These are phyloP conservation scores for Leptodirus hochenwartii DNA, from an alignment of 2,888 invertebrate species.

Conservation along the genomic window DNA sequence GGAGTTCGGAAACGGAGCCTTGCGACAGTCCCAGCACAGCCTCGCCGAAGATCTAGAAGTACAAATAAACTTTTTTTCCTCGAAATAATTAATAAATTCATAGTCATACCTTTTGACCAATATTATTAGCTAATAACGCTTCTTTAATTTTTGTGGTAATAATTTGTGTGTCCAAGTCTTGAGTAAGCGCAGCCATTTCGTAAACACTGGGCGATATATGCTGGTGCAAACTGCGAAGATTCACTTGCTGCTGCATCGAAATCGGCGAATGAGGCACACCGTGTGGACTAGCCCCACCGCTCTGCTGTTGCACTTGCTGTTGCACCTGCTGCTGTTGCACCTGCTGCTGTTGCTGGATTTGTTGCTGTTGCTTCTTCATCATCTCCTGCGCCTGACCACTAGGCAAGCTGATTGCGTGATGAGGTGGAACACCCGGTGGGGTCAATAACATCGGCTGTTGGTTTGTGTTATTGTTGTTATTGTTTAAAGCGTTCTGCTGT, in stretches of 20 bases:
- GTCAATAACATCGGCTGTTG: conserved; percentile 51
- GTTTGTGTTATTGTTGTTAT: conserved; percentile 19
- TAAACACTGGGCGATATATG: conserved; percentile 91
- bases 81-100: conserved; percentile 4
- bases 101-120: conserved; percentile 71
- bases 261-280: conserved; percentile 36
- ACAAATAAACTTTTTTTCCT: conserved; percentile 11
- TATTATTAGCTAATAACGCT: conserved; percentile 87
- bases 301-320: too few species aligned
- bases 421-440: conserved; percentile 58
- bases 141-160: conserved; percentile 96
- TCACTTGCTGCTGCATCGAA: conserved; percentile 34
- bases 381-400: conserved; percentile 39
- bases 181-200: conserved; percentile 92
- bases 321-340: too few species aligned
- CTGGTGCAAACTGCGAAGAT: conserved; percentile 57
- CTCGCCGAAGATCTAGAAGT: conserved; percentile 76
- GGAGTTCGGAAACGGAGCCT: conserved; percentile 89
- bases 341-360: too few species aligned
- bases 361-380: conserved; percentile 2
- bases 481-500: conserved; percentile 20
- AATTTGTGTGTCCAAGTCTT: conserved; percentile 89
- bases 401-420: conserved; percentile 48
- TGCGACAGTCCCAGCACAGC: conserved; percentile 92
- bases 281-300: conserved; percentile 37